Evolutionary conservation across 64 coral and sea anemone species (phyloP).

Genomic region (Astreopora myriophthalma): DNA sequence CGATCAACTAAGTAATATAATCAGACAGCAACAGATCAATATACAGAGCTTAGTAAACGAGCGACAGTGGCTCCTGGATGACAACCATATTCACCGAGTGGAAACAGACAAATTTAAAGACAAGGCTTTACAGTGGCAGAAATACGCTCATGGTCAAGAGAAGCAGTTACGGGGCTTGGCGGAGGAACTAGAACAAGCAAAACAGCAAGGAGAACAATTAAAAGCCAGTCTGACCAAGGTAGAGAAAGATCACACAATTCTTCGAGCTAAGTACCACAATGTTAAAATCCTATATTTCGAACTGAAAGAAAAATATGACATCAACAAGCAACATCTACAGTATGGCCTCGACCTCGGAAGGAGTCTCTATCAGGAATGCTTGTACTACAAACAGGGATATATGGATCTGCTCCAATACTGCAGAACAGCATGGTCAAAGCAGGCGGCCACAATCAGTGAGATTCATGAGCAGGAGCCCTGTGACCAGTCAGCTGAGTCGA

Average conservation of each 20-base stretch:
- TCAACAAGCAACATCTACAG: background rate
- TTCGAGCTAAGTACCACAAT: background rate
- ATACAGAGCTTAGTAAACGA: background rate
- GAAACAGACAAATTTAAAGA: background rate
- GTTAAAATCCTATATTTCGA: background rate
- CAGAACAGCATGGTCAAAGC: background rate
- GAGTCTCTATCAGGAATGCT: background rate
- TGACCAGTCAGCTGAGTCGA: background rate
- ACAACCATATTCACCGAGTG: background rate
- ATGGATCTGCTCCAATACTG: background rate
- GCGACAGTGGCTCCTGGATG: background rate
- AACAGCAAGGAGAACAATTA: background rate
- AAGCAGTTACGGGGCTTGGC: background rate
- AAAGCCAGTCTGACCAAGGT: background rate
- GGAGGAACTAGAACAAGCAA: background rate
- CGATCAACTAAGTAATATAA: background rate
- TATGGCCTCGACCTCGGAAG: background rate
- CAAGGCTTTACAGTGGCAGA: background rate
- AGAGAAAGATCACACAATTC: background rate
- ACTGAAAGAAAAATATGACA: background rate
- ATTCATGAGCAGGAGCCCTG: background rate
- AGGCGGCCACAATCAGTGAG: background rate
- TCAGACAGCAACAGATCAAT: background rate
- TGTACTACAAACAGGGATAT: background rate
- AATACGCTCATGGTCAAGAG: background rate